These are phyloP conservation scores for Pangasius djambal DNA, from an alignment of 2,797 vertebrate genomes.

Conservation along the genomic window DNA sequence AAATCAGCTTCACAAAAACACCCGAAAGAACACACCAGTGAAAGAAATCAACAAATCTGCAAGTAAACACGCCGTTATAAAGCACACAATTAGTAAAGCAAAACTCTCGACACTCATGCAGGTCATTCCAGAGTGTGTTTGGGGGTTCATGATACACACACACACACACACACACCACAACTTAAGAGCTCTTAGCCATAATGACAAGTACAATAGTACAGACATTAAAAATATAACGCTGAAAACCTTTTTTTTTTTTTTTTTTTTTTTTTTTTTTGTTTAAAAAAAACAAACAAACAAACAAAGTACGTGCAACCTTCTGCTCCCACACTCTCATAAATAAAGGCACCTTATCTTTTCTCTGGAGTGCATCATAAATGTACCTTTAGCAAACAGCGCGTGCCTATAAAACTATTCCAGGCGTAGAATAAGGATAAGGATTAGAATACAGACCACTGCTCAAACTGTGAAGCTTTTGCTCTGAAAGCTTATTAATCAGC, in stretches of 20 bases:
- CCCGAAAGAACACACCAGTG: background rate
- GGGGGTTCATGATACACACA: background rate
- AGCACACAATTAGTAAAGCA: background rate
- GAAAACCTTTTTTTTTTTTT: background rate
- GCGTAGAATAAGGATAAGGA: background rate
- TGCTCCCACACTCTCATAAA: background rate
- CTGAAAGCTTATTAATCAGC: background rate
- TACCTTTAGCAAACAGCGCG: background rate
- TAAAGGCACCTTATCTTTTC: background rate
- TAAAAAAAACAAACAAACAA: no score
- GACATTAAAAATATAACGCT: background rate
- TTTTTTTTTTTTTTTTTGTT: background rate
- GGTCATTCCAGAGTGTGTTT: background rate
- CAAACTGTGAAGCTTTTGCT: background rate
- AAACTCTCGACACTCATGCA: background rate
- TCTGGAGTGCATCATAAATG: background rate
- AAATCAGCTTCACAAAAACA: background rate
- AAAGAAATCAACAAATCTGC: constrained; percentile 18
- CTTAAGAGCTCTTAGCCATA: background rate
- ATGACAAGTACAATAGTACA: background rate
- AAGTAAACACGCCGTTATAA: constrained; percentile 6
- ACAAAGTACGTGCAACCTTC: background rate
- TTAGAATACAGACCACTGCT: no score
- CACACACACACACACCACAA: background rate
- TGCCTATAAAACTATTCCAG: background rate